Evolutionary conservation across 1,140 invertebrate genomes (phyloP).

Genomic region (Anthonomus grandis): DNA sequence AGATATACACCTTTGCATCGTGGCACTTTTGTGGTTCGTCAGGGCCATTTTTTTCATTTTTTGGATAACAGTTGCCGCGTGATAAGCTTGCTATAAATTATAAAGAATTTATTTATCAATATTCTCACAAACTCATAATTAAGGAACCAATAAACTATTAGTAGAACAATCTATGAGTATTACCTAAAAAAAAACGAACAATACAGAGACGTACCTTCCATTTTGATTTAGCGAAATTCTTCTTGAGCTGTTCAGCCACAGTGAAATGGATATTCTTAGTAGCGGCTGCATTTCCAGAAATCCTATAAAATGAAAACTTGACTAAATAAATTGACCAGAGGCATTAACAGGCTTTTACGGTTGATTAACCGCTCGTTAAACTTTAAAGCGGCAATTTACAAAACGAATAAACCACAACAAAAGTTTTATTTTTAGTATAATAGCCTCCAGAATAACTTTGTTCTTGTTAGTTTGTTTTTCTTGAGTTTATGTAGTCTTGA

Average conservation of each 20-base stretch:
- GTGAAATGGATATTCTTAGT: constrained; percentile 97
- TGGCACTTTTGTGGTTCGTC: constrained; percentile 57
- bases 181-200: too few species aligned
- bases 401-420: too few species aligned
- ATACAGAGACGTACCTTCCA: constrained; percentile 96
- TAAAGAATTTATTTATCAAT: too few species aligned
- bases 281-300: constrained; percentile 93
- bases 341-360: too few species aligned
- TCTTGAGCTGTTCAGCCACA: constrained; percentile 96
- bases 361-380: too few species aligned
- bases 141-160: too few species aligned
- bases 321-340: background rate
- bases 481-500: too few species aligned
- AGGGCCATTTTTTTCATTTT: constrained; percentile 95
- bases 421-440: background rate
- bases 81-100: constrained; percentile 85
- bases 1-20: constrained; percentile 19
- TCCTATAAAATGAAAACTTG: constrained; percentile 58
- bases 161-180: too few species aligned
- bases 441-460: too few species aligned
- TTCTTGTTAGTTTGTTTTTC: too few species aligned
- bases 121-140: too few species aligned
- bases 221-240: constrained; percentile 96
- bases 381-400: too few species aligned
- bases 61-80: constrained; percentile 93